Percentiles rank a stretch among this genome's conserved stretches.
Evolutionary conservation across 2,797 vertebrate genomes (phyloP).

Genomic region (Oreortyx pictus): DNA sequence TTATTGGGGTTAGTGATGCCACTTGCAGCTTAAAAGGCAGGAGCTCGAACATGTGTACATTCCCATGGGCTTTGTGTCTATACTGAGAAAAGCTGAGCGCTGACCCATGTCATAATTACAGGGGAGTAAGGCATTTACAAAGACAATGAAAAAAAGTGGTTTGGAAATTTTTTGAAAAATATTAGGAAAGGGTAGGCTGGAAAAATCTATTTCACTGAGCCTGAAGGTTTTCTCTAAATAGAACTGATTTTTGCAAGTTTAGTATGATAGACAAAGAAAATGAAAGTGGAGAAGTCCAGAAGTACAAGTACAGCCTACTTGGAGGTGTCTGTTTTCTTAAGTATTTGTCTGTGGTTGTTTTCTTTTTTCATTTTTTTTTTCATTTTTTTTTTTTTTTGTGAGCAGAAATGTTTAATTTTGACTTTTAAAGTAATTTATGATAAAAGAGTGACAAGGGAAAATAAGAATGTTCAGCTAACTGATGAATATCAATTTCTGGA

Average conservation of each 20-base stretch:
- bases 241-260: not conserved
- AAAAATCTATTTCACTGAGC: not conserved
- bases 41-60: not conserved
- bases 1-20: not conserved
- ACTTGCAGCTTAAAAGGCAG: constrained; percentile 22
- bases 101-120: not conserved
- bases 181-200: not conserved
- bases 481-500: not conserved
- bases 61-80: constrained; percentile 6
- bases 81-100: not conserved
- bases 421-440: not conserved
- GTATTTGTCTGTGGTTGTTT: not conserved
- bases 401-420: not conserved
- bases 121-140: not conserved
- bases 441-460: not conserved
- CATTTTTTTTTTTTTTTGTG: rapidly evolving
- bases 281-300: not conserved
- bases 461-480: not conserved
- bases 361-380: not conserved
- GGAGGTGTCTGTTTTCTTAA: not conserved
- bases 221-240: not conserved
- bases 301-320: not conserved
- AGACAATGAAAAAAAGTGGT: not conserved
- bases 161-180: not conserved
- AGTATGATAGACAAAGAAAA: not conserved